Conservation (phyloP, 2,113 vertebrate species). For the Peromyscus polionotus region DNA sequence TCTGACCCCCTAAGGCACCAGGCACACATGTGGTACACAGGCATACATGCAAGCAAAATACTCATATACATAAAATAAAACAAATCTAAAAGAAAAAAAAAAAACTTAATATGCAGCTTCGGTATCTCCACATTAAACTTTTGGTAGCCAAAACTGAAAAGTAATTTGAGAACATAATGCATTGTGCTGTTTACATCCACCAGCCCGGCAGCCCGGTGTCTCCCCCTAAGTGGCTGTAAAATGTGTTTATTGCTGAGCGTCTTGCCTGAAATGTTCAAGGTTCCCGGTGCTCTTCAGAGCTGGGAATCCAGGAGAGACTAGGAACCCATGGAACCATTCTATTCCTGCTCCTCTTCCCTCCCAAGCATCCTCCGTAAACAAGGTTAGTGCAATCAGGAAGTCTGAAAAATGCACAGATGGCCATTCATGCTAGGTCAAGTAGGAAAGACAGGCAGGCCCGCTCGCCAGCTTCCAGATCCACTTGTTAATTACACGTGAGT, state of each 20-base stretch:
- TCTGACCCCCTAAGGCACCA: not conserved
- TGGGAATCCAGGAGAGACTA: not conserved
- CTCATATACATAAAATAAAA: not conserved
- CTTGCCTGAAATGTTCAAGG: not conserved
- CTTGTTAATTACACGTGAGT: not conserved
- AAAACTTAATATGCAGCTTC: not conserved
- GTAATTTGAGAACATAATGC: constrained; percentile 44
- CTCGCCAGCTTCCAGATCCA: not conserved
- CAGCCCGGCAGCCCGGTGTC: not conserved
- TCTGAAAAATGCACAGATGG: not conserved
- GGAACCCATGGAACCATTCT: not conserved
- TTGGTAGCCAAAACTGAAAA: not conserved
- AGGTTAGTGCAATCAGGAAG: not conserved
- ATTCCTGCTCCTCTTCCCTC: not conserved
- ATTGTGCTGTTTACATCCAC: not conserved
- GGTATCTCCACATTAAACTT: not conserved
- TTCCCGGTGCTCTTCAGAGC: not conserved
- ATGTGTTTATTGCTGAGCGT: not conserved
- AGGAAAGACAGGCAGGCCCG: not conserved
- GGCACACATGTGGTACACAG: not conserved
- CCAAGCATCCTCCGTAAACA: not conserved
- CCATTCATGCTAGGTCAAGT: not conserved
- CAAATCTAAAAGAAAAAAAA: not conserved
- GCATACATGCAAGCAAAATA: not conserved
- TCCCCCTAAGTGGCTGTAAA: not conserved